A percentile compares a stretch with the other conserved stretches of the same genome.
Evolutionary conservation across 1,140 invertebrate species (phyloP).

Genomic region (Pinna nobilis): DNA sequence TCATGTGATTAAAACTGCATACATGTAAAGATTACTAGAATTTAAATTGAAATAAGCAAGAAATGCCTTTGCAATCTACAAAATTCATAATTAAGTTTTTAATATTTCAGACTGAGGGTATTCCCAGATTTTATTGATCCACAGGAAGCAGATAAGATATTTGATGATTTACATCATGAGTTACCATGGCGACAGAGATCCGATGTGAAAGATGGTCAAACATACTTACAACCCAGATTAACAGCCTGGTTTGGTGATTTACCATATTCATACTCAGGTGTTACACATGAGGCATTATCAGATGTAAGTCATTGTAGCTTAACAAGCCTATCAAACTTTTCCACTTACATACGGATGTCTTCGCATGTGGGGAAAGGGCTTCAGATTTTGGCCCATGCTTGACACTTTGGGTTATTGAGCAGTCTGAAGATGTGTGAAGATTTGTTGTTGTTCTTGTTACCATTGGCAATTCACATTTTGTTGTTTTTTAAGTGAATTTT

Average conservation of each 20-base stretch:
- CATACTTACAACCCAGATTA: constrained; percentile 74
- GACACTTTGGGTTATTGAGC: too few species aligned
- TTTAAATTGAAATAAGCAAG: not conserved
- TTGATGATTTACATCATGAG: constrained; percentile 68
- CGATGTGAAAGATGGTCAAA: constrained; percentile 68
- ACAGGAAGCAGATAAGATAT: constrained; percentile 67
- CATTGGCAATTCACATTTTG: too few species aligned
- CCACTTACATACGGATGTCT: too few species aligned
- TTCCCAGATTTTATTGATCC: constrained; percentile 73
- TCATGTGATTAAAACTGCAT: not conserved
- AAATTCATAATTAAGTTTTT: constrained; percentile 6
- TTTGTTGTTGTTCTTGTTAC: too few species aligned
- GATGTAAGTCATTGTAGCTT: too few species aligned
- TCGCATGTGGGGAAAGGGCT: too few species aligned
- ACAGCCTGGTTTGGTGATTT: constrained; percentile 77
- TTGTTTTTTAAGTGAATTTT: too few species aligned
- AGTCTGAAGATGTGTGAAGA: too few species aligned
- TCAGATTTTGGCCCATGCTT: too few species aligned
- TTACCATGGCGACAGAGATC: constrained; percentile 76
- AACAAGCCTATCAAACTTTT: too few species aligned
- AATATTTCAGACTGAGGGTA: constrained; percentile 62
- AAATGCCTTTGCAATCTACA: not conserved
- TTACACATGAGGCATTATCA: constrained; percentile 70
- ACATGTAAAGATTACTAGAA: not conserved
- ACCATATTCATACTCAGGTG: constrained; percentile 75